Evolutionary conservation across 2,113 vertebrate species (phyloP).

Genomic region (Archilochus colubris): DNA sequence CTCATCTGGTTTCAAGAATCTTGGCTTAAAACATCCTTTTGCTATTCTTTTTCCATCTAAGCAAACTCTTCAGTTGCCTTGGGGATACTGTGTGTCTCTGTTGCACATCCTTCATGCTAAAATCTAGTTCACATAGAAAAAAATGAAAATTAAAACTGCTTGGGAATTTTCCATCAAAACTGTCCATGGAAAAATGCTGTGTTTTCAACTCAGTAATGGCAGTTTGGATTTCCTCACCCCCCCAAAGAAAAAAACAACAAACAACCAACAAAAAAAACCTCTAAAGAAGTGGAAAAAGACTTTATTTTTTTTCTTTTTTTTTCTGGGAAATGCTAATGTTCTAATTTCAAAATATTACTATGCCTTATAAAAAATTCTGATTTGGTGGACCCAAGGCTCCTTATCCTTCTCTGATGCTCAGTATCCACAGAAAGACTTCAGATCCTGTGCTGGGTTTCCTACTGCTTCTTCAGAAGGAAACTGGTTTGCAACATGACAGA

Average conservation of each 20-base stretch:
- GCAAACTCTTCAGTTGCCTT: constrained; percentile 31
- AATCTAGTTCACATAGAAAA: constrained; percentile 41
- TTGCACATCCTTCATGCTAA: neutral
- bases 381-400: neutral
- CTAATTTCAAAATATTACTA: neutral
- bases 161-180: neutral
- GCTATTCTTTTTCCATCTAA: constrained; percentile 22
- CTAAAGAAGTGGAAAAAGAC: neutral
- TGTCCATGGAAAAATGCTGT: neutral
- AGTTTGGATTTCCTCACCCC: neutral
- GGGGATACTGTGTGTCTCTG: neutral
- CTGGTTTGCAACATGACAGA: neutral
- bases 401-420: neutral
- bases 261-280: too few species aligned
- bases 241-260: neutral
- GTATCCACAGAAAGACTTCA: neutral
- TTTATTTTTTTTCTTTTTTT: neutral
- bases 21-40: constrained; percentile 27
- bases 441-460: neutral
- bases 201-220: neutral
- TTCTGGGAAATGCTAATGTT: neutral
- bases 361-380: neutral
- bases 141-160: constrained; percentile 3
- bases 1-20: constrained; percentile 5
- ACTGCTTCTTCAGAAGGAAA: neutral